phyloP scores from a whole-genome alignment of 2,888 invertebrate genomes.

The Malthinus seriepunctatus region DNA sequence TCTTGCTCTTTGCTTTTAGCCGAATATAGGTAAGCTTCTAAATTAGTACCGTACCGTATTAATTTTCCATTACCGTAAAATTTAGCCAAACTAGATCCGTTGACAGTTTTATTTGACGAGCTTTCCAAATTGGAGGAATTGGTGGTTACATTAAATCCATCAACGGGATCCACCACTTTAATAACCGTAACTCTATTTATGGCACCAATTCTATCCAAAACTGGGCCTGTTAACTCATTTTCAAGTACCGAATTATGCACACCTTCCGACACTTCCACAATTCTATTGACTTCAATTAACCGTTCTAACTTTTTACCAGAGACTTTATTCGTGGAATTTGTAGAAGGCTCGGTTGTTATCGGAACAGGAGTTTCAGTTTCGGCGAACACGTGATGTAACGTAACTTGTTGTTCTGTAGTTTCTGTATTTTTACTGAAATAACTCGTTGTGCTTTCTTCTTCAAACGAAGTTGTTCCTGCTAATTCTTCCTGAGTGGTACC shows the following conservation, averaged over 20 bases:
- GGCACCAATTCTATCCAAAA: slow-evolving; percentile 69
- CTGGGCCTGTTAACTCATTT: slow-evolving; percentile 63
- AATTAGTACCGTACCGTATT: slow-evolving; percentile 1
- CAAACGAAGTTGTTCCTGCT: background rate
- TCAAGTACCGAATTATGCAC: slow-evolving; percentile 58
- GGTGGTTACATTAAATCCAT: slow-evolving; percentile 32
- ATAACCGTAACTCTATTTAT: slow-evolving; percentile 71
- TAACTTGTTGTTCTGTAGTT: slow-evolving; percentile 41
- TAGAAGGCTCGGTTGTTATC: slow-evolving; percentile 33
- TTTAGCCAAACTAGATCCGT: slow-evolving; percentile 1
- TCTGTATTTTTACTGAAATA: slow-evolving; percentile 11
- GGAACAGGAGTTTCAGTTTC: slow-evolving; percentile 43
- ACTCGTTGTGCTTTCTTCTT: too few relatives aligned
- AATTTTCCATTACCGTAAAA: slow-evolving; percentile 7
- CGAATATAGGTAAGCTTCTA: slow-evolving; percentile 2
- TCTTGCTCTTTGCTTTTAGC: slow-evolving; percentile 39
- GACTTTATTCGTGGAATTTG: slow-evolving; percentile 49
- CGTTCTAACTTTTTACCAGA: slow-evolving; percentile 58
- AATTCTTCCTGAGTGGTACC: background rate
- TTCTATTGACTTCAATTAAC: slow-evolving; percentile 69
- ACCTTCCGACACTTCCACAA: slow-evolving; percentile 68
- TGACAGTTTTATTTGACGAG: background rate
- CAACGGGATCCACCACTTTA: slow-evolving; percentile 67
- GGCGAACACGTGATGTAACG: slow-evolving; percentile 58
- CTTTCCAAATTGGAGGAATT: background rate